phyloP scores from a whole-genome alignment of 2,888 invertebrate genomes.

The Xiphydria camelus region DNA sequence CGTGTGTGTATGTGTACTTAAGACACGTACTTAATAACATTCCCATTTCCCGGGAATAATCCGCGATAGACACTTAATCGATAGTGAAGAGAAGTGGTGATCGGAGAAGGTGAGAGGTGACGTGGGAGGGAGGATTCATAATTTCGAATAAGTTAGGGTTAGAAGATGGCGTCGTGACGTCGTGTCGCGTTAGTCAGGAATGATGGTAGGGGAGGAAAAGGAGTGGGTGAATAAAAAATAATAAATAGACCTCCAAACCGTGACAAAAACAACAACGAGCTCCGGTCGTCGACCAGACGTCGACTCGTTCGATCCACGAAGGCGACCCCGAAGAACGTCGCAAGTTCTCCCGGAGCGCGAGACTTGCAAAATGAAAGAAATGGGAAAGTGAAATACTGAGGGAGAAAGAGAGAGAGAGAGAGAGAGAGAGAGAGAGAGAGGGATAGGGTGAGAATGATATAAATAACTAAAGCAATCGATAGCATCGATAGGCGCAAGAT shows the following conservation, averaged over 20 bases:
- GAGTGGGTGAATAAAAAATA: constrained; percentile 15
- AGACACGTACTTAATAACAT: constrained; percentile 54
- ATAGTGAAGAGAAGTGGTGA: constrained; percentile 22
- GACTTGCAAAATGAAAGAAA: constrained; percentile 8
- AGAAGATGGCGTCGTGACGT: constrained; percentile 22
- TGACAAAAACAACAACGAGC: too few species aligned
- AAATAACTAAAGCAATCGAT: constrained; percentile 13
- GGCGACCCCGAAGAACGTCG: constrained; percentile 14
- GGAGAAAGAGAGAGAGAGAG: constrained; percentile 20
- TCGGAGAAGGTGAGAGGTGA: constrained; percentile 5
- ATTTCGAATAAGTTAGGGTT: constrained; percentile 53
- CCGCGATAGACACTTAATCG: constrained; percentile 31
- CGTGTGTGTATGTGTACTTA: constrained; percentile 44
- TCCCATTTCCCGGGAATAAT: constrained; percentile 46
- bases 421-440: constrained; percentile 25
- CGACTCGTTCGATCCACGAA: background rate
- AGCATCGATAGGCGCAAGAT: constrained; percentile 1
- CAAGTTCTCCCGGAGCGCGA: constrained; percentile 17
- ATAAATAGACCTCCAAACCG: too few species aligned
- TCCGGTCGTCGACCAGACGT: background rate
- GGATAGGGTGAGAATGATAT: constrained; percentile 24
- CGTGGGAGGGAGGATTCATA: constrained; percentile 12
- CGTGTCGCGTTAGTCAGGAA: constrained; percentile 21
- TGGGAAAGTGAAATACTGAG: constrained; percentile 15
- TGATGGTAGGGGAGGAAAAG: constrained; percentile 3